Base-by-base conservation (phyloP, 2,888 invertebrate species). In the Sturmia bella region DNA sequence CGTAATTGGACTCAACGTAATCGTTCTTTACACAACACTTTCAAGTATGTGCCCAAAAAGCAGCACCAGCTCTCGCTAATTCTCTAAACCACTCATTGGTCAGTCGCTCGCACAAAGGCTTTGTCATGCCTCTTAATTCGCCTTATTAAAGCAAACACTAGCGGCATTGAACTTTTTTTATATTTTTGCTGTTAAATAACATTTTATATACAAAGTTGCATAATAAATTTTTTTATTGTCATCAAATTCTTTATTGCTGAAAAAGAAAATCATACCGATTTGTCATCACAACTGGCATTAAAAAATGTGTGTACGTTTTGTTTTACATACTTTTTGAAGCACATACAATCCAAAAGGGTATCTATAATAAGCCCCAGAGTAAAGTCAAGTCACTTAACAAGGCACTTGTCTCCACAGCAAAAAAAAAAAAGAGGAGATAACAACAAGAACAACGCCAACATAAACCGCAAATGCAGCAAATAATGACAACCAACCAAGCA, bases 351-450 rank as follows among this genome's bases (percentile, higher is more conserved):
- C 24, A 69, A 69, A 77, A 63, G 69, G 63, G 54, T 77, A 73
- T 63, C 61, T 32, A 64, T 74, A 32, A 63, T 70, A 70, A 77
- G 69, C 74, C 54, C 37, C 45, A n/a, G 56, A 61, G 61, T 76
- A 54, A 64, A 80, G 64, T 81, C 76, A 80, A 76, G 45, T 68
- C 76, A 68, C 80, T 81, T 81, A 81, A 76, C 76, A 76, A 81
- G 80, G 43, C 43, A 81, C 76, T 81, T 73, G 76, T 76, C 80
- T 70, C 43, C 59, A 72, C 57, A 73, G 41, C 64, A 64, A 54
- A 56, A 27, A 59, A n/a, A 6, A 61, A 61, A 0, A 72, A n/a
- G n/a, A n/a, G n/a, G n/a, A n/a, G n/a, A n/a, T n/a, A n/a, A 52
- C 43, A 77, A 45, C 24, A 66, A 66, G 24, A 66, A 72, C 57